Conservation (phyloP, 2,797 vertebrate genomes). For the Neomorphus geoffroyi region DNA sequence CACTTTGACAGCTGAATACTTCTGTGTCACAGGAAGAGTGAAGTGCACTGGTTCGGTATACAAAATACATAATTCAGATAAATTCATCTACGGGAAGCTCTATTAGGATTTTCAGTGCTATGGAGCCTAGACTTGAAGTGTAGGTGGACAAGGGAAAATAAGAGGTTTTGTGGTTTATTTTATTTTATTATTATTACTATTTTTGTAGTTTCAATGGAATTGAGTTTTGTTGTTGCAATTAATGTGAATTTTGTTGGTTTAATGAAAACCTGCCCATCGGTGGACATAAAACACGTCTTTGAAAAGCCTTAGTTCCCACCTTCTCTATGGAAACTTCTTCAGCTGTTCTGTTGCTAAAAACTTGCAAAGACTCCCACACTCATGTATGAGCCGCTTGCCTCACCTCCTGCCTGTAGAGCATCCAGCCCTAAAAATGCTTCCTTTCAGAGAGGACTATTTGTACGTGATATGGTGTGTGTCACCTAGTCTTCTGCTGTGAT, state of each 20-base stretch:
- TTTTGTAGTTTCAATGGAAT: slow-evolving; percentile 20
- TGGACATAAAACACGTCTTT: slow-evolving; percentile 1
- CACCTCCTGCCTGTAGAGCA: neutral
- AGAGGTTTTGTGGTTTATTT: slow-evolving; percentile 16
- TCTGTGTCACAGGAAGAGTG: neutral
- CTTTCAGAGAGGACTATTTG: neutral
- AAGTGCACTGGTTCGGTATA: neutral
- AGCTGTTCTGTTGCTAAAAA: slow-evolving; percentile 42
- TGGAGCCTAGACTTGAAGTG: neutral
- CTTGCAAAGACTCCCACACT: neutral
- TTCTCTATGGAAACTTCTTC: neutral
- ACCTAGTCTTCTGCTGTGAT: neutral
- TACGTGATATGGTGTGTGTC: neutral
- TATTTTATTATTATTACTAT: neutral
- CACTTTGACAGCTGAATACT: neutral
- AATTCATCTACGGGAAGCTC: neutral
- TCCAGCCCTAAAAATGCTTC: neutral
- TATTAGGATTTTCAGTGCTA: neutral
- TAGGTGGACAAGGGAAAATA: slow-evolving; percentile 19
- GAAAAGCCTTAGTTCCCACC: slow-evolving; percentile 22
- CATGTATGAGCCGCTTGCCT: neutral
- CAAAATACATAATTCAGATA: neutral
- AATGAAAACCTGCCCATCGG: slow-evolving; percentile 30
- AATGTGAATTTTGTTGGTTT: slow-evolving; percentile 35
- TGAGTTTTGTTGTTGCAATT: slow-evolving; percentile 24